Evolutionary conservation across 37 sponge, comb jelly and placozoan species (phyloP), one percentile per base, ranked within the genome.

Genomic region (Tethya wilhelma): DNA sequence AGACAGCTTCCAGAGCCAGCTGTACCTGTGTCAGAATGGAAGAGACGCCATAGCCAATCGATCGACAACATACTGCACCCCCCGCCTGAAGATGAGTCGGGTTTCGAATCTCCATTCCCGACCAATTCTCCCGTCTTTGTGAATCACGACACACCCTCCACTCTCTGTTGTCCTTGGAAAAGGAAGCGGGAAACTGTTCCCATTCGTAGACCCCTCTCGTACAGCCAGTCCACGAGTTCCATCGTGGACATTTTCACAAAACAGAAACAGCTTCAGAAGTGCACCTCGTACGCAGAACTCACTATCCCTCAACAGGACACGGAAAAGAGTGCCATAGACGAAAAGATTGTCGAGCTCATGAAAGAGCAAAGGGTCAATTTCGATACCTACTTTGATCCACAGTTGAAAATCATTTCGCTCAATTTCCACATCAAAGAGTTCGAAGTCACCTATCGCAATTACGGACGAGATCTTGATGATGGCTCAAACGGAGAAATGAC

Each of bases 301-400:
- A 64, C 87, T 34, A 34, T 68, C 33, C 82, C 75, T 58, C 75
- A 74, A 37, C 49, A 17, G 7, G 28, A 30, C 36, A 43, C 57
- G 29, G 63, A 73, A 11, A 44, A 71, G 7, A 42, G 33, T 7
- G 77, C 65, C 57, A 64, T 84, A n/a, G 84, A 90, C 49, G 55
- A 73, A 20, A 64, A 81, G 62, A 86, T 93, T 53, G 89, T 89
- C 37, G 78, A 89, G 29, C 78, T 89, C 14, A 80, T 93, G 79
- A 74, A 89, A 34, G 90, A 85, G 45, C 74, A 82, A 4, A 74
- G 83, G 0, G 86, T 89, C 31, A 46, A 93, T 44, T 82, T 89
- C 74, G 90, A 89, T 37, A 86, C 83, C 12, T 93, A 86, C 67
- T 89, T 89, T 28, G 74, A 84, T 17, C 84, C 90, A 9, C 73